A percentile compares a stretch with the other conserved stretches of the same genome.
Conservation (phyloP, 2,113 vertebrate species). For the Triplophysa rosa region DNA sequence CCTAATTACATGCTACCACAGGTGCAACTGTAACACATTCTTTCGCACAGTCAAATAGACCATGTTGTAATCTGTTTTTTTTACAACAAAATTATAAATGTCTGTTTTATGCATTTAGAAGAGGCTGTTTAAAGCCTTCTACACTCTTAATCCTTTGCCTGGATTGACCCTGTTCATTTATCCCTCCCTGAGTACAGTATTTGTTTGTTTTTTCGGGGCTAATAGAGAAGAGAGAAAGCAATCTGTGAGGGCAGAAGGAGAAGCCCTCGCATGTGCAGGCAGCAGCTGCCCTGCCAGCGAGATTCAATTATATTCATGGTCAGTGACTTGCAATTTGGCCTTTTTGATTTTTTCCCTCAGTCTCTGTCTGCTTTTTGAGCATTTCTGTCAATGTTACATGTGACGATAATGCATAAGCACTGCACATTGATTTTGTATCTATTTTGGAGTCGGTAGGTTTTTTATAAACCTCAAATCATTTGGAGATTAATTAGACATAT, state of each 20-base stretch:
- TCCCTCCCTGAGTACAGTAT: background rate
- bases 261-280: constrained; percentile 52
- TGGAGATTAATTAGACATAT: background rate
- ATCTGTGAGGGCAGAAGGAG: constrained; percentile 65
- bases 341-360: background rate
- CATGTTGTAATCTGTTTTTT: constrained; percentile 12
- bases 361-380: background rate
- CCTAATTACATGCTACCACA: constrained; percentile 43
- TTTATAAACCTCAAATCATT: constrained; percentile 7
- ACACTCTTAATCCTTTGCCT: constrained; percentile 2
- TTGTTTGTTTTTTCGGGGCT: constrained; percentile 6
- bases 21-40: constrained; percentile 23
- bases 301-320: constrained; percentile 12
- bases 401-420: background rate
- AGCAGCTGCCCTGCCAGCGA: constrained; percentile 35
- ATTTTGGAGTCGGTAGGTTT: background rate
- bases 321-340: background rate
- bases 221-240: constrained; percentile 57
- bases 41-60: background rate
- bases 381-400: background rate
- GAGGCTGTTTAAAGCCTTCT: constrained; percentile 22
- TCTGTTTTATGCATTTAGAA: constrained; percentile 16
- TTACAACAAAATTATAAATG: background rate
- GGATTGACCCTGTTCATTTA: background rate
- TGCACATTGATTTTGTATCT: background rate